These are phyloP conservation scores for Epinephelus awoara DNA, from an alignment of 2,797 vertebrate species.

Conservation along the genomic window DNA sequence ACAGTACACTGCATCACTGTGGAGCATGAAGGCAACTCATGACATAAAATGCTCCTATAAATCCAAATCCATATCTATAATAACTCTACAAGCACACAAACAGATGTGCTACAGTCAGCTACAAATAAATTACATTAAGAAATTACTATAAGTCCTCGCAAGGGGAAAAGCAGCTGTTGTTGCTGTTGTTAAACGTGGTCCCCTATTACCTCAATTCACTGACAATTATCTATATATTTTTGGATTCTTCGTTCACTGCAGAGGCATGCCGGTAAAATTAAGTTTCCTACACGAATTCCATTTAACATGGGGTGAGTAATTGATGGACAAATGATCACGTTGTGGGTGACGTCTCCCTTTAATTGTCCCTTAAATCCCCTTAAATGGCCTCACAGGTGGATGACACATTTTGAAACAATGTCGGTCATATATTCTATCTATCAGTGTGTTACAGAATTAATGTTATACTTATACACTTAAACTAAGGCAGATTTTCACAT, in stretches of 20 bases:
- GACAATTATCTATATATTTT: too few relatives aligned
- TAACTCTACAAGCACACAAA: neutral
- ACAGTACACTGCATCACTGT: neutral
- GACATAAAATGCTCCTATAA: neutral
- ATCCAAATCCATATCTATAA: neutral
- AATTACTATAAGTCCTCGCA: neutral
- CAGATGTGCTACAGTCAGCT: neutral
- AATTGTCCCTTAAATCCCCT: constrained; percentile 6
- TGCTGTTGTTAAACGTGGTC: too few relatives aligned
- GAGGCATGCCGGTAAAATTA: too few relatives aligned
- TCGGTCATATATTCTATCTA: neutral
- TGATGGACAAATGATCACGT: too few relatives aligned
- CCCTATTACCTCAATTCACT: too few relatives aligned
- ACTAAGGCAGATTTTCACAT: neutral
- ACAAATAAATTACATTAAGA: neutral
- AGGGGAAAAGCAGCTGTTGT: neutral
- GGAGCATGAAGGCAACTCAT: neutral
- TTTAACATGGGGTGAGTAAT: too few relatives aligned
- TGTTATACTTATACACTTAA: neutral
- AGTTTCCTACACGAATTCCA: too few relatives aligned
- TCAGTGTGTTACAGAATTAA: neutral
- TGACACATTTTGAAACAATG: neutral
- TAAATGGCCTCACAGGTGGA: neutral
- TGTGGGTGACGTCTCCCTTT: too few relatives aligned
- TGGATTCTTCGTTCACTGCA: too few relatives aligned